Evolutionary conservation across 2,888 invertebrate genomes (phyloP), one percentile per base, ranked within the genome.

Genomic region (Lysandra bellargus): DNA sequence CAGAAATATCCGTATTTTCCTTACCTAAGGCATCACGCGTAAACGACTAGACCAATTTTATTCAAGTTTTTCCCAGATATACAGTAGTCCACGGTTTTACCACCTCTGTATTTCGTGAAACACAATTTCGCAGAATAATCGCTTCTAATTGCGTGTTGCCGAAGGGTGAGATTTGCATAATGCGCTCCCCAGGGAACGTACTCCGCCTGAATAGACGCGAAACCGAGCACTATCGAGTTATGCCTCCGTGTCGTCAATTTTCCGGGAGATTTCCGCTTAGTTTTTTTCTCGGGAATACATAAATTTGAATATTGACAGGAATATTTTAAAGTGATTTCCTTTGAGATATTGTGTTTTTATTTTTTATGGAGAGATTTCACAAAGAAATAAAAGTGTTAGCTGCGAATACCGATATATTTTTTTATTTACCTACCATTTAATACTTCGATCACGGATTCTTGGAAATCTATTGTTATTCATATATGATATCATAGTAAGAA

Each of bases 81-180:
- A 9, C 9, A 40, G 6, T 44, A 49, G 49, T 49, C 9, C 2
- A 49, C 49, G 49, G 49, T 17, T 57, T 57, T 3, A 79, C 69
- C 40, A 78, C n/a, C 80, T 80, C 77, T 78, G 60, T 80, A 78
- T 79, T 87, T 84, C 80, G 86, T 86, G 87, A 85, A 89, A 91
- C 88, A 88, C 83, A 87, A 88, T 91, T 91, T 85, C 83, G 85
- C 81, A 83, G 88, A 84, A 91, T 93, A 92, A 93, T 92, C 89
- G 88, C 86, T 89, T 90, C 87, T 93, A 92, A 93, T 93, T 93
- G 91, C 89, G 86, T 85, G 81, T 80, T 79, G 85, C 87, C 86
- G 89, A 92, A 92, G 90, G 91, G 89, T 88, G 86, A 86, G 80
- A 92, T 93, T 92, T 93, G 89, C 92, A 93, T 93, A 92, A 93